phyloP scores from a whole-genome alignment of 2,888 invertebrate species.

The Nesidiocoris tenuis region DNA sequence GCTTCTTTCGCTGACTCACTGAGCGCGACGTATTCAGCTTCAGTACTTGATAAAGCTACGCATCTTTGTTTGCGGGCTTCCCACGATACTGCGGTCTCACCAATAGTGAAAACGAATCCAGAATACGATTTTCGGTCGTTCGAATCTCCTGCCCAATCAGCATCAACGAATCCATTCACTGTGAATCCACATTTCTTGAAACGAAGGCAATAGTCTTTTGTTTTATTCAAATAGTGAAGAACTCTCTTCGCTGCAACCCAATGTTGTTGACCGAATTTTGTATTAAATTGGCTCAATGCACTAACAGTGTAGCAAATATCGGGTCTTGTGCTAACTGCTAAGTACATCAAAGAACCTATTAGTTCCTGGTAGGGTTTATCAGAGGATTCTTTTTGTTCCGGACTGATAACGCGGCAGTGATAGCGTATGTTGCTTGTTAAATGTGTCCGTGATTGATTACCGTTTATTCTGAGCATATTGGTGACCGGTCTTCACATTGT shows the following conservation, averaged over 20 bases:
- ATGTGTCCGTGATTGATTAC: no score
- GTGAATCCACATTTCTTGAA: constrained; percentile 1
- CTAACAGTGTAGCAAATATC: constrained; percentile 44
- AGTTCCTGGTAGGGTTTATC: constrained; percentile 38
- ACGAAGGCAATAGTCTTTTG: constrained; percentile 18
- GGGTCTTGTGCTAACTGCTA: constrained; percentile 35
- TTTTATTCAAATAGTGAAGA: constrained; percentile 38
- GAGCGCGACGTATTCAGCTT: constrained; percentile 18
- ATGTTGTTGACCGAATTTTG: constrained; percentile 4
- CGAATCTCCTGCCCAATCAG: constrained; percentile 49
- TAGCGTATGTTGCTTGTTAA: no score
- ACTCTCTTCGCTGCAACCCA: constrained; percentile 34
- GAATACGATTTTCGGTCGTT: constrained; percentile 1
- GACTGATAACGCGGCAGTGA: no score
- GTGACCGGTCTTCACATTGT: no score
- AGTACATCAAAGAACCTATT: constrained; percentile 47
- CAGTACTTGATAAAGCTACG: constrained; percentile 15
- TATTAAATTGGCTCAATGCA: constrained; percentile 28
- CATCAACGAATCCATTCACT: constrained; percentile 49
- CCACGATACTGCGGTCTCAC: constrained; percentile 17
- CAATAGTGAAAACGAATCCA: constrained; percentile 18
- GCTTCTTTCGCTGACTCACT: constrained; percentile 15
- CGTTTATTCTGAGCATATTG: no score
- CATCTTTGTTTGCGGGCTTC: constrained; percentile 16
- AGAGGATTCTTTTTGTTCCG: neutral